phyloP scores from a whole-genome alignment of 2,113 vertebrate genomes.

The Anguilla rostrata region DNA sequence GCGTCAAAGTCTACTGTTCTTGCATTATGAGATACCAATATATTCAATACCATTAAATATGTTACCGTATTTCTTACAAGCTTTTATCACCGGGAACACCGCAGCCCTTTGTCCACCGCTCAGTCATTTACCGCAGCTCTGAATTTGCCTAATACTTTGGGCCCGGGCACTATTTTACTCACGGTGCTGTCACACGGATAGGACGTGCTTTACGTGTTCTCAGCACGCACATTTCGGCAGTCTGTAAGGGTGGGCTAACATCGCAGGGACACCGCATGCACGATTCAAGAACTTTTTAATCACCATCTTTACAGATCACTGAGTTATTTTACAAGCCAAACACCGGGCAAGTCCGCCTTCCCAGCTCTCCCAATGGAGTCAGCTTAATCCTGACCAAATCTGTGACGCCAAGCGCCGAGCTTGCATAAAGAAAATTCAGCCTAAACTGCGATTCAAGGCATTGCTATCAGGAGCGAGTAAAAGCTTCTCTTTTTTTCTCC shows the following conservation, averaged over 20 bases:
- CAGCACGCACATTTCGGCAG: slow-evolving; percentile 54
- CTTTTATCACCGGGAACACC: background rate
- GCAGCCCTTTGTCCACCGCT: background rate
- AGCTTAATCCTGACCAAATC: slow-evolving; percentile 23
- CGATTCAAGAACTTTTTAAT: slow-evolving; percentile 52
- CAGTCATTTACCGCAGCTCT: background rate
- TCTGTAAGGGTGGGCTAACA: slow-evolving; percentile 37
- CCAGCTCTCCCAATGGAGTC: slow-evolving; percentile 38
- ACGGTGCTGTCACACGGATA: slow-evolving; percentile 53
- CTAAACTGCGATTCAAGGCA: slow-evolving; percentile 48
- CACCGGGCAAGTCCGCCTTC: slow-evolving; percentile 31
- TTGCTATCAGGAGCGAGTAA: slow-evolving; percentile 48
- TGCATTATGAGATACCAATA: background rate
- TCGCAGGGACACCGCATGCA: slow-evolving; percentile 37
- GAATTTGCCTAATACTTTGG: slow-evolving; percentile 32
- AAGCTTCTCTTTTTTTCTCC: slow-evolving; percentile 36
- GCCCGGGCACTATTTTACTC: slow-evolving; percentile 29
- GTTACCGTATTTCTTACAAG: background rate
- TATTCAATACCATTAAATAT: slow-evolving; percentile 1
- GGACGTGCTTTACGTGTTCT: slow-evolving; percentile 46
- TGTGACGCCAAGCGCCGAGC: slow-evolving; percentile 42
- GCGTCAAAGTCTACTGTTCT: slow-evolving; percentile 4
- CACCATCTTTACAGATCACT: slow-evolving; percentile 46
- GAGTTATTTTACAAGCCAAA: slow-evolving; percentile 44
- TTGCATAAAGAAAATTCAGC: slow-evolving; percentile 41